Base-by-base conservation (phyloP, 2,797 vertebrate genomes). In the Loris lydekkerianus region DNA sequence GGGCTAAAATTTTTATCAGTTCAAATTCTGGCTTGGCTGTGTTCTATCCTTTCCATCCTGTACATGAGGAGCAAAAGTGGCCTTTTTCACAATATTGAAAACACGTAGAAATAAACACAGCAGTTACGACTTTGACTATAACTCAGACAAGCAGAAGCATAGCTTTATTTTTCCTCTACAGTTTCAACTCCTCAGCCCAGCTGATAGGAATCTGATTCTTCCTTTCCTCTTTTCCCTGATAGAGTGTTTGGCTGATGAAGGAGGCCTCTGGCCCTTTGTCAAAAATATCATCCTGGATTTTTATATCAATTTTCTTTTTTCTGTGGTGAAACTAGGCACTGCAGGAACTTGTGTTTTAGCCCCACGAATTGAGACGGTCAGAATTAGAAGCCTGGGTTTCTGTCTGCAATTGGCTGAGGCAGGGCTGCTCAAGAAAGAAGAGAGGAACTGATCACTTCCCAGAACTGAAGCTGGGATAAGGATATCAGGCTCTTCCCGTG, bases 31-130 rank as follows among this genome's bases (percentile, higher is more conserved):
- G 56, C 86, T 77, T 93, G 37, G n/a, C 21, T 18, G 9, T n/a
- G 17, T 77, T 21, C 37, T 49, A 40, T 53, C n/a, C 40, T 91
- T 63, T 56, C 3, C 0, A 60, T 18, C 34, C 46, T 37, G 21
- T 11, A 49, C 49, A 49, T 14, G 10, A 61, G 29, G 63, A 58
- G 61, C 27, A 49, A 29, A 88, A 70, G 80, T 85, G 49, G 10
- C 69, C 56, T 49, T 91, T 81, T 65, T 21, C 15, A 65, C 40
- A 89, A 34, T 60, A 83, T 60, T 46, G 61, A 72, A 86, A 92
- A 40, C 31, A 78, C 27, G 20, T 78, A 46, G 89, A 95, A 95
- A 46, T 73, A 81, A 83, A 81, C 81, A 20, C 20, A 78, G 40
- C 61, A 83, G 37, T 58, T 67, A 77, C 4, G 7, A 25, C 34